Conservation (phyloP, 1,140 invertebrate genomes). For the Stegodyphus mimosarum region DNA sequence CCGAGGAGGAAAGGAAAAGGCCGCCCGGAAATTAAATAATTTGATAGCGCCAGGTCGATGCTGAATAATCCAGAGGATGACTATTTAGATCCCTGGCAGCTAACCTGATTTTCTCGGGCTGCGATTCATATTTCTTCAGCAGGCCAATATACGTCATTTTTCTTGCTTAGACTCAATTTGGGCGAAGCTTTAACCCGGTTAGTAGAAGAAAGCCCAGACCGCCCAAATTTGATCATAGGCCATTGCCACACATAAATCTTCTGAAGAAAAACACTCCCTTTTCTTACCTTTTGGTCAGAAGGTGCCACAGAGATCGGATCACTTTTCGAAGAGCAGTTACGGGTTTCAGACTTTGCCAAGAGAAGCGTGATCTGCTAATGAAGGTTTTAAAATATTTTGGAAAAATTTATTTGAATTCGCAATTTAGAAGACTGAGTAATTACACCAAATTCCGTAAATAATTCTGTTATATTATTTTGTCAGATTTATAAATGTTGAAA, state of each 20-base stretch:
- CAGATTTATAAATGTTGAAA: too few species aligned
- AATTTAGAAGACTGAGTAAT: too few species aligned
- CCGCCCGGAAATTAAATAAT: constrained; percentile 62
- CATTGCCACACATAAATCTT: constrained; percentile 59
- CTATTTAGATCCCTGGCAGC: constrained; percentile 57
- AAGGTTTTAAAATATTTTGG: too few species aligned
- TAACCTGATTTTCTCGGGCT: constrained; percentile 44
- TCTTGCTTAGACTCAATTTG: constrained; percentile 61
- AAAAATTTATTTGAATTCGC: too few species aligned
- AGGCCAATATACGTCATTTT: constrained; percentile 60
- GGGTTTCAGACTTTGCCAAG: background rate
- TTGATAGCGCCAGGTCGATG: constrained; percentile 61
- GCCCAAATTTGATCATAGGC: constrained; percentile 61
- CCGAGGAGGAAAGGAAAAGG: constrained; percentile 47
- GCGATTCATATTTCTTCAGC: constrained; percentile 61
- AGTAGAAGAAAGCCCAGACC: constrained; percentile 55
- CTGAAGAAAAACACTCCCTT: constrained; percentile 51
- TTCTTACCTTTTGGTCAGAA: constrained; percentile 55
- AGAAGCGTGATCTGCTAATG: too few species aligned
- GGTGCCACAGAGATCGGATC: constrained; percentile 11
- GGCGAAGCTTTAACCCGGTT: constrained; percentile 57
- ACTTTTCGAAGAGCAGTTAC: constrained; percentile 2
- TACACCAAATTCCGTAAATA: too few species aligned
- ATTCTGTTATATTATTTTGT: too few species aligned
- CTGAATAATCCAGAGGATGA: constrained; percentile 59